phyloP scores from a whole-genome alignment of 2,113 vertebrate species.

The Saguinus imperator region DNA sequence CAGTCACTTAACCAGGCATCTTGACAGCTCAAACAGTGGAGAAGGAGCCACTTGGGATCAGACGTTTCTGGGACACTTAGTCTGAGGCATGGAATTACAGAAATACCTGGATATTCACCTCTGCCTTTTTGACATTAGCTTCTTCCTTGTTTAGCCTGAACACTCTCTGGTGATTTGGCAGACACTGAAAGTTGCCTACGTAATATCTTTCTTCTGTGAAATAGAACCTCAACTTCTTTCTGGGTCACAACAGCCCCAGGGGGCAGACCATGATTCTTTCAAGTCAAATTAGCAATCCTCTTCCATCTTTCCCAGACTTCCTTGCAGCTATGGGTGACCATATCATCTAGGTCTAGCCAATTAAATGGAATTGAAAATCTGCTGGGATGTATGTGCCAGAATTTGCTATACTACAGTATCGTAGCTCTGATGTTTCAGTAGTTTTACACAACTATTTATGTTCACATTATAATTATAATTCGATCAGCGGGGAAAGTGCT shows the following conservation, averaged over 20 bases:
- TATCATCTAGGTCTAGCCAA: background rate
- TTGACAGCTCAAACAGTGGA: constrained; percentile 45
- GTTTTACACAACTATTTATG: background rate
- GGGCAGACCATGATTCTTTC: background rate
- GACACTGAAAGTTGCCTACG: background rate
- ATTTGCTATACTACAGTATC: background rate
- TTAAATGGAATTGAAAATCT: background rate
- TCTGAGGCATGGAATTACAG: background rate
- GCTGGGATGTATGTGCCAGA: background rate
- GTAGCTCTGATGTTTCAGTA: background rate
- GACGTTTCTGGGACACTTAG: constrained; percentile 17
- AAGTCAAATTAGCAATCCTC: background rate
- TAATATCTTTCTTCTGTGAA: background rate
- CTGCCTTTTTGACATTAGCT: background rate
- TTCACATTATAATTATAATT: background rate
- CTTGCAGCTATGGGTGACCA: background rate
- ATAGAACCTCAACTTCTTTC: background rate
- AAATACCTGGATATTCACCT: constrained; percentile 6
- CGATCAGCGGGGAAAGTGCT: background rate
- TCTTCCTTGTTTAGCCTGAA: background rate
- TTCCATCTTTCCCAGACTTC: background rate
- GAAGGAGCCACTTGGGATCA: background rate
- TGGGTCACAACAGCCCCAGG: background rate
- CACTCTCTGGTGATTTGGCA: background rate
- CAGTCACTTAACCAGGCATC: constrained; percentile 60